Evolutionary conservation across 2,113 vertebrate species (phyloP), one percentile per base, ranked within the genome.

Genomic region (Paratilapia polleni): DNA sequence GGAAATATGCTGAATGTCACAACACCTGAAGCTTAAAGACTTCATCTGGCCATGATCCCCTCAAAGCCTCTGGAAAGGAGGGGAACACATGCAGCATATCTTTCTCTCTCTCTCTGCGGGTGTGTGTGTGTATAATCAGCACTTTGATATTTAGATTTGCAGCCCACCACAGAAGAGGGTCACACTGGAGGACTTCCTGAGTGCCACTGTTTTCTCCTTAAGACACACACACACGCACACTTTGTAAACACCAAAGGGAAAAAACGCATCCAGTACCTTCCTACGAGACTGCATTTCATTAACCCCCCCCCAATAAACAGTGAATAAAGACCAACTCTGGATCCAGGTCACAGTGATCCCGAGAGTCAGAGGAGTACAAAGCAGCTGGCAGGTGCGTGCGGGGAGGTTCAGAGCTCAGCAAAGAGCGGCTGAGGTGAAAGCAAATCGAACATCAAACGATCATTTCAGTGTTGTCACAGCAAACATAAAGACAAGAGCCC

Each of bases 331-430:
- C 57, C 28, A 54, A 56, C 2, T 20, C 26, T 63, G 49, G 28
- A 24, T 79, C 64, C 86, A 56, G 83, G 81, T 73, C 89, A 38
- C 68, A 4, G 58, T 79, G 87, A 83, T 73, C 47, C 82, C 19
- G 15, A 49, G 63, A 83, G 56, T 58, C 73, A 68, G 52, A 54
- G 41, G 54, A 83, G 77, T 54, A 73, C 47, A 4, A 41, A 70
- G 60, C 89, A 89, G 89, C 78, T 89, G 90, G 87, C 92, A 93
- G 89, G 93, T 93, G 94, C 62, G 84, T 61, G 85, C 78, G 3
- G 20, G 22, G n/a, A 54, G 31, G n/a, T 77, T 87, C 41, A 38
- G 79, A 62, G 52, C 38, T 63, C 34, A 78, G 76, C 78, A 49
- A 77, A 84, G 70, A 87, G 79, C 73, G 54, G 34, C 79, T 22